Percentiles rank a stretch among this genome's conserved stretches.
Evolutionary conservation across 2,797 vertebrate genomes (phyloP).

Genomic region (Iguana delicatissima): DNA sequence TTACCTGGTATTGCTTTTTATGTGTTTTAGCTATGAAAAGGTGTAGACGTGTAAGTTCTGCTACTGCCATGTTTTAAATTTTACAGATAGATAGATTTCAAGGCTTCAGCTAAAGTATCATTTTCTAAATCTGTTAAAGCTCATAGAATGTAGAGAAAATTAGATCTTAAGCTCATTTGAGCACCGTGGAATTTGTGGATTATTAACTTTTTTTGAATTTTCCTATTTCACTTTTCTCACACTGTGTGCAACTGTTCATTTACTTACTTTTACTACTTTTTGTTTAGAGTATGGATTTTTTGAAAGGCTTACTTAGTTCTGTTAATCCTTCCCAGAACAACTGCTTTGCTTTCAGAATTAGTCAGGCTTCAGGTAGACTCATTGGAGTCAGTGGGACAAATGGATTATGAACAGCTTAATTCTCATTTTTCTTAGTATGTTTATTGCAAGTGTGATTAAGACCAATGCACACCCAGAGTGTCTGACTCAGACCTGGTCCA

Average conservation of each 20-base stretch:
- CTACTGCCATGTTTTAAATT: background rate
- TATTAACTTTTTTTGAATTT: background rate
- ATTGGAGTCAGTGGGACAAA: background rate
- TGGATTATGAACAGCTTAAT: background rate
- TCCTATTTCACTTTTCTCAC: background rate
- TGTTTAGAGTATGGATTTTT: background rate
- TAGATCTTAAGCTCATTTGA: background rate
- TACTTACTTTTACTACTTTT: background rate
- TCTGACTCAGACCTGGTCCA: background rate
- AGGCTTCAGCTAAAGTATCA: background rate
- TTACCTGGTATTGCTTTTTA: constrained; percentile 84
- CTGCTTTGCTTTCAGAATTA: background rate
- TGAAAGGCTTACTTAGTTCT: background rate
- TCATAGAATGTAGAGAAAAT: background rate
- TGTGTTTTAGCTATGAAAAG: background rate
- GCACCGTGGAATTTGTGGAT: background rate
- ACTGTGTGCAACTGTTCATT: background rate
- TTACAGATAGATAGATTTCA: background rate
- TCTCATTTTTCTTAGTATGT: background rate
- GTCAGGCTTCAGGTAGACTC: background rate
- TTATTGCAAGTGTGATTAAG: background rate
- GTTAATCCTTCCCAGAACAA: background rate
- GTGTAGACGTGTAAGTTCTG: background rate
- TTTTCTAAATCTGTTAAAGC: background rate
- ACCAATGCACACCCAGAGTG: background rate